These are phyloP conservation scores for Sandelia bainsii DNA, from an alignment of 2,797 vertebrate species.

Conservation along the genomic window DNA sequence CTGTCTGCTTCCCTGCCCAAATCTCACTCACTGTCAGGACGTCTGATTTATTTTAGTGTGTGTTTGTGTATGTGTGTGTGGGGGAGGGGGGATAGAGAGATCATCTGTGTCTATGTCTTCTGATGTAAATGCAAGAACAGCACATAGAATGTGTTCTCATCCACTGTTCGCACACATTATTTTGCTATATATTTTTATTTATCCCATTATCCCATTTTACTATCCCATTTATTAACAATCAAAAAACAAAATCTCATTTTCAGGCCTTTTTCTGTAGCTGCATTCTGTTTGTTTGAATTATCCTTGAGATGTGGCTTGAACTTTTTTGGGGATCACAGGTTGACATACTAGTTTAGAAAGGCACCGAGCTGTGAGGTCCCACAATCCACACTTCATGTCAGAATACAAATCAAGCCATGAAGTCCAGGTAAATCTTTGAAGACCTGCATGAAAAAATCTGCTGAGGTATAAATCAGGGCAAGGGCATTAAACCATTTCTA, in stretches of 20 bases:
- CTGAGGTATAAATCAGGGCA: neutral
- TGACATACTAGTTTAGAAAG: no score
- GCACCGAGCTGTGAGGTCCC: neutral
- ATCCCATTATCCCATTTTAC: no score
- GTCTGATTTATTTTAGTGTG: slow-evolving; percentile 32
- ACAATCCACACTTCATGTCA: neutral
- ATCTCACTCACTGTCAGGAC: slow-evolving; percentile 54
- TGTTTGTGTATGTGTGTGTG: neutral
- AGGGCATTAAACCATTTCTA: no score
- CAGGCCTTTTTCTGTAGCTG: no score
- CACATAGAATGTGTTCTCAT: neutral
- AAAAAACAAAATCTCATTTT: no score
- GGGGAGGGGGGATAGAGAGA: neutral
- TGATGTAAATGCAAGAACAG: neutral
- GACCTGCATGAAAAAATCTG: neutral
- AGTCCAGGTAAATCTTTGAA: neutral
- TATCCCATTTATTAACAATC: no score
- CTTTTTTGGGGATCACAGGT: no score
- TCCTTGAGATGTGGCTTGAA: no score
- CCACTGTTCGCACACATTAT: neutral
- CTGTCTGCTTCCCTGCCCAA: slow-evolving; percentile 32
- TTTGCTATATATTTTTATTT: no score
- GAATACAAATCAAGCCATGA: neutral
- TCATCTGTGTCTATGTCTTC: neutral
- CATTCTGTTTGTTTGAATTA: no score